These are phyloP conservation scores for Pseudobourletiella spinata DNA, from an alignment of 1,140 invertebrate genomes.

Conservation along the genomic window DNA sequence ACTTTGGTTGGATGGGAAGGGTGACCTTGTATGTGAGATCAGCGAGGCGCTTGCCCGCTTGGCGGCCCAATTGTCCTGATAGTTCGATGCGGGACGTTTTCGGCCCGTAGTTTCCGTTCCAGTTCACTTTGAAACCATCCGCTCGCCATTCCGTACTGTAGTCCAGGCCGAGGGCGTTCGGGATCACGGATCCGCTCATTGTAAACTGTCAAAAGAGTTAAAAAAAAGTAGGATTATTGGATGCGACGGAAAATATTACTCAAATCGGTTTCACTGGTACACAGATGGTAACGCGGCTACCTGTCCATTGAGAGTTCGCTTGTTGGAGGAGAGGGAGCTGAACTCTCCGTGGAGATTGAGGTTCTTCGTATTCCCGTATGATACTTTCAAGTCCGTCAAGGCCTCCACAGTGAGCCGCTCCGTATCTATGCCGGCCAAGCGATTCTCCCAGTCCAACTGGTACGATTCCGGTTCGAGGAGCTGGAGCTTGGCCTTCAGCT, in stretches of 20 bases:
- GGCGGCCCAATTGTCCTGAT: slow-evolving; percentile 14
- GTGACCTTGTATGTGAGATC: slow-evolving; percentile 19
- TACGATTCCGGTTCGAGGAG: slow-evolving; percentile 16
- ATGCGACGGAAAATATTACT: too few species aligned
- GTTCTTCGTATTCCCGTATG: slow-evolving; percentile 17
- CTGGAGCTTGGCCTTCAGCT: slow-evolving; percentile 5
- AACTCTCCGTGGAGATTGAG: slow-evolving; percentile 15
- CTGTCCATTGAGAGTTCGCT: slow-evolving; percentile 13
- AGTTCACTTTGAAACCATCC: background rate
- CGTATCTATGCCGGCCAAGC: slow-evolving; percentile 15
- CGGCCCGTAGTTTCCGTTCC: slow-evolving; percentile 8
- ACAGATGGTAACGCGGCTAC: background rate
- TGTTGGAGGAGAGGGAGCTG: slow-evolving; percentile 19
- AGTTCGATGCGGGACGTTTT: slow-evolving; percentile 7
- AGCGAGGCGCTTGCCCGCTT: slow-evolving; percentile 13
- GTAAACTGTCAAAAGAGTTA: slow-evolving; percentile 13
- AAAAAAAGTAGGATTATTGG: too few species aligned
- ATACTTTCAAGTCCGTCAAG: slow-evolving; percentile 16
- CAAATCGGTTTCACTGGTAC: background rate
- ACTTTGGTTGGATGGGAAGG: slow-evolving; percentile 12
- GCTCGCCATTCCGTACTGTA: slow-evolving; percentile 11
- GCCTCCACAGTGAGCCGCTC: slow-evolving; percentile 18
- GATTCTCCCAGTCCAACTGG: slow-evolving; percentile 15
- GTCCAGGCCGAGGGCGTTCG: slow-evolving; percentile 2
- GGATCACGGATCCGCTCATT: slow-evolving; percentile 10